phyloP scores from a whole-genome alignment of 1,140 invertebrate species.

The Archivesica marissinica region DNA sequence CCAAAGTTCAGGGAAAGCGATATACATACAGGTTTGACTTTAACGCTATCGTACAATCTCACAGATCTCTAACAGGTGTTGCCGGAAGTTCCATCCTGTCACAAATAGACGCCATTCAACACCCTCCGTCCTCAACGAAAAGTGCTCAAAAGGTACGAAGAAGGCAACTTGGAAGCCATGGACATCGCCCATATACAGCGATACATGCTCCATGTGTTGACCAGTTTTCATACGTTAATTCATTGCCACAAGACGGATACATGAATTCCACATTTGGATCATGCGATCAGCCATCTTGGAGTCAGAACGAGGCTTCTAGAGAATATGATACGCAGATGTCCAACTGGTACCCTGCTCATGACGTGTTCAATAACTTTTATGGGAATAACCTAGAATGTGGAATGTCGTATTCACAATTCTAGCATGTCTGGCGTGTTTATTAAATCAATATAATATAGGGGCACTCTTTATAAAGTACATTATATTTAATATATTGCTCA shows the following conservation, averaged over 20 bases:
- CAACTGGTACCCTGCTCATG: conserved; percentile 15
- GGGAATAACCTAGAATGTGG: not conserved
- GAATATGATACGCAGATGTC: conserved; percentile 1
- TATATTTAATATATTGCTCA: no score
- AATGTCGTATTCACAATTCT: conserved; percentile 13
- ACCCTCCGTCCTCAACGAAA: conserved; percentile 30
- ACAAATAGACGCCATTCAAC: conserved; percentile 55
- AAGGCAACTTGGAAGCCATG: not conserved
- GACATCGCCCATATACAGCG: not conserved
- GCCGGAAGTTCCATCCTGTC: conserved; percentile 24
- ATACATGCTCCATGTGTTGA: not conserved
- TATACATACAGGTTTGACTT: conserved; percentile 83
- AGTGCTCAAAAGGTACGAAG: conserved; percentile 14
- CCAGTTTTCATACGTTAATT: not conserved
- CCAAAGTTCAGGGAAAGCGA: conserved; percentile 97
- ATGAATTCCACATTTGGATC: not conserved
- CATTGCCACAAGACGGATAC: not conserved
- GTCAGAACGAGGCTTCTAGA: not conserved
- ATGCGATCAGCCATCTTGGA: not conserved
- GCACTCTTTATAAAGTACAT: no score
- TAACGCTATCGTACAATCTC: conserved; percentile 49
- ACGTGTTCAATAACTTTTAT: conserved; percentile 31
- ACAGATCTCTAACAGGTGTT: conserved; percentile 40
- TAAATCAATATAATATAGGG: no score
- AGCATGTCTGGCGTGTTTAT: no score